Base-by-base conservation (phyloP, 1,140 invertebrate species). In the Drosophila truncata region DNA sequence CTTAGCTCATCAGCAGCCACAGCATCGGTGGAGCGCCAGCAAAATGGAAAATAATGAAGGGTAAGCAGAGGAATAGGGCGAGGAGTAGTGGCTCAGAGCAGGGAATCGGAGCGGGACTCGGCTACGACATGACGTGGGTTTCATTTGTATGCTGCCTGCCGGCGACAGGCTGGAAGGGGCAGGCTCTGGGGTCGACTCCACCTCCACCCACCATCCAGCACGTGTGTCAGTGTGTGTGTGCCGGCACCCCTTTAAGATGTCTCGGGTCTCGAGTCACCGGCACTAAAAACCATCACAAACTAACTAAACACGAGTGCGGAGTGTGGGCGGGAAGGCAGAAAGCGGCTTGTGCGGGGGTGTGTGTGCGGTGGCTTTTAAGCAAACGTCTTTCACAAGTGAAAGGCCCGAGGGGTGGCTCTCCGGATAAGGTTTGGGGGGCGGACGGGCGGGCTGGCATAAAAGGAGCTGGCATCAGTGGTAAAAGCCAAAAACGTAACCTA, bases 401-500 rank as follows among this genome's bases (percentile, higher is more conserved):
- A 90, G 78, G 81, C 86, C 85, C 59, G 85, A 52, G 69, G 81
- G 67, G 54, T 64, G 42, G 65, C 61, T 57, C 62, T 61, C 27
- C 44, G 55, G 59, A 55, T 55, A 23, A 59, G 33, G 52, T 23
- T 20, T 14, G 23, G 25, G 25, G 55, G n/a, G 27, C n/a, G 20
- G 31, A 10, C 9, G 31, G 10, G 31, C 27, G 31, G 25, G n/a
- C 46, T 52, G 31, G 25, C 62, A 66, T 66, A 55, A 67, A 70
- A 55, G 65, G 47, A 50, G 65, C 69, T 82, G 82, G 49, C 75
- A 86, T 78, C 82, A 82, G 74, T 58, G 82, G 85, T 87, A 72
- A 88, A 90, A 86, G 86, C 85, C 86, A 90, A 90, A 88, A 88
- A 90, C 86, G 85, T 90, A 90, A 90, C 85, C 85, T 86, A 90